phyloP scores from a whole-genome alignment of 2,888 invertebrate species.

The Geophilus truncorum region DNA sequence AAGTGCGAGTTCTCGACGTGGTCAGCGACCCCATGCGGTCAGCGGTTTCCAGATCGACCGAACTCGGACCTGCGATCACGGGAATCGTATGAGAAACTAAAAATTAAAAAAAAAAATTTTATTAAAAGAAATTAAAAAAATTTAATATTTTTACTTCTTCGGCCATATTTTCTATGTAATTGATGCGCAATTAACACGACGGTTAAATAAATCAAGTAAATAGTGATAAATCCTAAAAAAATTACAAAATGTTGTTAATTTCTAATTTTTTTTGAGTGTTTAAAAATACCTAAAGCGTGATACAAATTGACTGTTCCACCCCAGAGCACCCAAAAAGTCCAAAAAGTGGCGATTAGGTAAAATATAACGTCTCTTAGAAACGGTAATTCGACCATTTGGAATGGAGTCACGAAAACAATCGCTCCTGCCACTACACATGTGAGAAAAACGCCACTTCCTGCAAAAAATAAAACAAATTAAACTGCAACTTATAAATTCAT shows the following conservation, averaged over 20 bases:
- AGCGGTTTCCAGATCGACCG: no score
- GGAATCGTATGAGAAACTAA: background rate
- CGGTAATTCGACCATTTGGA: slow-evolving; percentile 53
- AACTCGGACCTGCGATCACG: background rate
- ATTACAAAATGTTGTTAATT: background rate
- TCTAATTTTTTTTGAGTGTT: background rate
- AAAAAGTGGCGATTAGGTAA: slow-evolving; percentile 52
- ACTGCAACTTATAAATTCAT: no score
- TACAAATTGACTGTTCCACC: slow-evolving; percentile 43
- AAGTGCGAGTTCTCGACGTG: background rate
- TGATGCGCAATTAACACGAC: slow-evolving; percentile 51
- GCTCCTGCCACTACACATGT: slow-evolving; percentile 58
- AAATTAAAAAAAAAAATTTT: background rate
- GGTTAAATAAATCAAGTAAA: slow-evolving; percentile 52
- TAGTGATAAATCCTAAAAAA: slow-evolving; percentile 48
- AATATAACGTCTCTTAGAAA: slow-evolving; percentile 55
- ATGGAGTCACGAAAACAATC: slow-evolving; percentile 55
- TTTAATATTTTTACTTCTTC: background rate
- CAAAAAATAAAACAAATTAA: no score
- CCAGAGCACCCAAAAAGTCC: slow-evolving; percentile 52
- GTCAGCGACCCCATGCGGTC: background rate
- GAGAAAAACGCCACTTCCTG: slow-evolving; percentile 61
- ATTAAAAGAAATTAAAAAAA: background rate
- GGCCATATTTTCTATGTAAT: slow-evolving; percentile 36
- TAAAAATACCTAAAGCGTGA: slow-evolving; percentile 11